A percentile compares a stretch with the other conserved stretches of the same genome.
phyloP scores from a whole-genome alignment of 1,140 invertebrate genomes.

The Drosophila bocqueti region DNA sequence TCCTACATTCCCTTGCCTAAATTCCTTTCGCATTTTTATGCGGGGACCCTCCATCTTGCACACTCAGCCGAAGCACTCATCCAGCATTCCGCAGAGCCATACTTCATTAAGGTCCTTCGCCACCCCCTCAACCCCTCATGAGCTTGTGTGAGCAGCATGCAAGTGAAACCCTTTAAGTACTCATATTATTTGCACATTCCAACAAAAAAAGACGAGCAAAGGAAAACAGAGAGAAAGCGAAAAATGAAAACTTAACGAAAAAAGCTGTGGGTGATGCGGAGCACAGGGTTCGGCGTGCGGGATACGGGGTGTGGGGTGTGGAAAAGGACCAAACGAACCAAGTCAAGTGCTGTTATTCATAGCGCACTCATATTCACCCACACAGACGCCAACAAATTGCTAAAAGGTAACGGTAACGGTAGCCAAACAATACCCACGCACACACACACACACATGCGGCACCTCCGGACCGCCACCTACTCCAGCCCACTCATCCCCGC shows the following conservation, averaged over 20 bases:
- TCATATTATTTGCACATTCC: slow-evolving; percentile 72
- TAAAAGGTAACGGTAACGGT: slow-evolving; percentile 72
- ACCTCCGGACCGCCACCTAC: slow-evolving; percentile 20
- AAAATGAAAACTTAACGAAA: slow-evolving; percentile 43
- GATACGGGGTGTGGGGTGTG: slow-evolving; percentile 8
- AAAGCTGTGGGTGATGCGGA: slow-evolving; percentile 20
- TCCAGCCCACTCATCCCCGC: slow-evolving; percentile 6
- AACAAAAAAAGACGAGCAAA: slow-evolving; percentile 22
- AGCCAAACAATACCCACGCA: slow-evolving; percentile 57
- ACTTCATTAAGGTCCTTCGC: slow-evolving; percentile 42
- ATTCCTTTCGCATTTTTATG: slow-evolving; percentile 32
- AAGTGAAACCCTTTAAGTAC: slow-evolving; percentile 69
- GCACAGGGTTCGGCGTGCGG: neutral
- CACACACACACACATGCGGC: slow-evolving; percentile 43
- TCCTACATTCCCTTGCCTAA: slow-evolving; percentile 8
- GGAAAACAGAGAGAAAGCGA: slow-evolving; percentile 24
- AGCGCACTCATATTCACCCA: slow-evolving; percentile 51
- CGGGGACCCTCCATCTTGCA: slow-evolving; percentile 21
- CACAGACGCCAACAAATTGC: slow-evolving; percentile 58
- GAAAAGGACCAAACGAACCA: slow-evolving; percentile 56
- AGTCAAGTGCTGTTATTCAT: slow-evolving; percentile 80
- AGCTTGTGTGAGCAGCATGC: slow-evolving; percentile 23
- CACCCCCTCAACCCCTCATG: neutral
- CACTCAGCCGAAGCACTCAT: slow-evolving; percentile 16
- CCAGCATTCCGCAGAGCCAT: slow-evolving; percentile 40